Percentiles rank a stretch among this genome's conserved stretches.
Evolutionary conservation across 1,140 invertebrate species (phyloP).

Genomic region (Cepaea nemoralis): DNA sequence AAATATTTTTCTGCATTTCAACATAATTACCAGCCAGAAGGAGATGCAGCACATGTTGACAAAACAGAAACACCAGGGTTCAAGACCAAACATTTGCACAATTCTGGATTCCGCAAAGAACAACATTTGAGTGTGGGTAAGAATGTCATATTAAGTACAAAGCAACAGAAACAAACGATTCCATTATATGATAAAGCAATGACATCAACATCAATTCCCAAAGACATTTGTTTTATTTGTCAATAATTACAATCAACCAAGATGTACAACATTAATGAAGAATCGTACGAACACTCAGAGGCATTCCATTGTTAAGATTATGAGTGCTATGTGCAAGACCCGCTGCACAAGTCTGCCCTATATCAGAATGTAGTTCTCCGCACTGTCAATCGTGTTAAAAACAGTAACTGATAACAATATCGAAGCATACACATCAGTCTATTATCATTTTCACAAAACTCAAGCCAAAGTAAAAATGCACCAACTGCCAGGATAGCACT

Average conservation of each 20-base stretch:
- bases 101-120: neutral
- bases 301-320: neutral
- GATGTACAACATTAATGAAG: neutral
- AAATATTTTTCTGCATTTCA: too few species aligned
- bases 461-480: neutral
- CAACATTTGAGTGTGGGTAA: neutral
- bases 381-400: neutral
- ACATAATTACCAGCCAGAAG: too few species aligned
- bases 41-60: too few species aligned
- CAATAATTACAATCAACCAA: slow-evolving; percentile 1
- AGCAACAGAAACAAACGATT: neutral
- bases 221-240: neutral
- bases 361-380: neutral
- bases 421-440: neutral
- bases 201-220: neutral
- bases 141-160: neutral
- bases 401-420: neutral
- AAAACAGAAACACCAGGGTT: too few species aligned
- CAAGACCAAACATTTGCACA: too few species aligned
- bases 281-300: neutral
- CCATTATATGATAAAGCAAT: neutral
- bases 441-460: neutral
- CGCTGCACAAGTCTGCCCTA: neutral
- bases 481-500: neutral
- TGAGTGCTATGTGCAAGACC: neutral